A percentile compares a stretch with the other conserved stretches of the same genome.
Evolutionary conservation across 2,797 vertebrate genomes (phyloP).

Genomic region (Phalloptychus januarius): DNA sequence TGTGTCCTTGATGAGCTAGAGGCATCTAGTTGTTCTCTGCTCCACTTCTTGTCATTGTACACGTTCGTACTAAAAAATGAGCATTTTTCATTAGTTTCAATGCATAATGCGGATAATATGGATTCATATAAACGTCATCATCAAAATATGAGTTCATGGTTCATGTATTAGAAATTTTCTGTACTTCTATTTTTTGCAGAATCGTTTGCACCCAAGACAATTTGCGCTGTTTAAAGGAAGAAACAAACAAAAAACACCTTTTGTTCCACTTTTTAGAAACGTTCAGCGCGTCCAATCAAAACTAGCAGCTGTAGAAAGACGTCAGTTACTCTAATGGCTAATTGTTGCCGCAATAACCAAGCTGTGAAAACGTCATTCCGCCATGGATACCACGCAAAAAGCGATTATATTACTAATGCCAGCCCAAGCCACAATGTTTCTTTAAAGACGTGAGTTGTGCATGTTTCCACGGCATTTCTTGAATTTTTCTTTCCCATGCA

Average conservation of each 20-base stretch:
- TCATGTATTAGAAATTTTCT: neutral
- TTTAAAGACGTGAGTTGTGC: conserved; percentile 22
- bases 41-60: neutral
- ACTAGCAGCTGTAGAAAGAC: conserved; percentile 8
- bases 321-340: conserved; percentile 6
- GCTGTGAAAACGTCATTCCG: neutral
- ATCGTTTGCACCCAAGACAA: neutral
- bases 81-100: neutral
- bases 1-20: neutral
- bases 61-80: neutral
- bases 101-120: neutral
- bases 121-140: neutral
- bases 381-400: neutral
- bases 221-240: neutral
- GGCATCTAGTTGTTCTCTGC: neutral
- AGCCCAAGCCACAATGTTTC: conserved; percentile 39
- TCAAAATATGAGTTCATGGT: neutral
- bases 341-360: neutral
- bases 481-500: conserved; percentile 39
- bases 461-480: conserved; percentile 41
- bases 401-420: conserved; percentile 21
- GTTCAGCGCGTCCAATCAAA: neutral
- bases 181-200: neutral
- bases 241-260: neutral
- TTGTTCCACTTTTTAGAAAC: neutral